Evolutionary conservation across 2,797 vertebrate genomes (phyloP).

Genomic region (Neosilurus mollespiculum): DNA sequence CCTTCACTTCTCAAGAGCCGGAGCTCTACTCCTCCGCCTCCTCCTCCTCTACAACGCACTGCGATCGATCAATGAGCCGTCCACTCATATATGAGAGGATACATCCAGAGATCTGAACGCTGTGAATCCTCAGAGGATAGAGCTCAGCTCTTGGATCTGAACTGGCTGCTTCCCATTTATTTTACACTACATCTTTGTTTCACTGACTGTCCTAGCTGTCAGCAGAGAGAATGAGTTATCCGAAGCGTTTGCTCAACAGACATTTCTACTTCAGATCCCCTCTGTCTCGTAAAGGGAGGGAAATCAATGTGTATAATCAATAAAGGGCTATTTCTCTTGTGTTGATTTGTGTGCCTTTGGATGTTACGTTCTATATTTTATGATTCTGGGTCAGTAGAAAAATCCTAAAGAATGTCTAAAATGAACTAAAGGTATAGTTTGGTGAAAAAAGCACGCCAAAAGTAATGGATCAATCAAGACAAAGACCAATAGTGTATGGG

Average conservation of each 20-base stretch:
- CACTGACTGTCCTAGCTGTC: conserved; percentile 47
- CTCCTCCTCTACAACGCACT: conserved; percentile 7
- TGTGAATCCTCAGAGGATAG: conserved; percentile 25
- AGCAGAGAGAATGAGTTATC: conserved; percentile 54
- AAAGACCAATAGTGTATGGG: neutral
- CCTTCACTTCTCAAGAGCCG: conserved; percentile 21
- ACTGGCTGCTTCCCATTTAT: conserved; percentile 32
- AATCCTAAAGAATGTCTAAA: conserved; percentile 18
- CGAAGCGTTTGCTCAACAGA: conserved; percentile 68
- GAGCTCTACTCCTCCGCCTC: conserved; percentile 3
- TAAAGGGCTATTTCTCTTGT: conserved; percentile 65
- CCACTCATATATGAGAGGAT: conserved; percentile 37
- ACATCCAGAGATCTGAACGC: conserved; percentile 33
- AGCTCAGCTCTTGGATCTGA: conserved; percentile 20
- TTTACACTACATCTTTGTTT: conserved; percentile 33
- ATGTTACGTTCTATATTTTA: conserved; percentile 37
- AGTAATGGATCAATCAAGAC: neutral
- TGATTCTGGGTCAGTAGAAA: neutral
- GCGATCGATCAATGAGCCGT: conserved; percentile 40
- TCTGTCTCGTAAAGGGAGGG: conserved; percentile 64
- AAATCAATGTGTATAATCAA: conserved; percentile 75
- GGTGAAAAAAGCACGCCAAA: neutral
- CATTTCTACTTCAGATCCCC: conserved; percentile 68
- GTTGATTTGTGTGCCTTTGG: neutral
- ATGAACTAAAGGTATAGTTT: neutral